phyloP scores from a whole-genome alignment of 92 coral and sea anemone species.

The Blastomussa wellsi region DNA sequence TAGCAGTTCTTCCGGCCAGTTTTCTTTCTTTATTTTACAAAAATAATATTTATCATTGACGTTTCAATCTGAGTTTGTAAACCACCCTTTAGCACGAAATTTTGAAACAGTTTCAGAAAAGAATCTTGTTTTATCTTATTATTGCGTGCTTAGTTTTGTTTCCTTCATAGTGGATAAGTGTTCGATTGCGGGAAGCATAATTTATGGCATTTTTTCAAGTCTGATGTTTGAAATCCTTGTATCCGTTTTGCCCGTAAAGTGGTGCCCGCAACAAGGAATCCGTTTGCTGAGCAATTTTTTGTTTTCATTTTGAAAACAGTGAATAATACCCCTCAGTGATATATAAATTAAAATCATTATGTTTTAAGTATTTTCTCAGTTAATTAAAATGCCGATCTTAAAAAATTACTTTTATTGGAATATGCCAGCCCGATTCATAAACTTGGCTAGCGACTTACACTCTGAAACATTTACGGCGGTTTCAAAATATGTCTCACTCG shows the following conservation, averaged over 20 bases:
- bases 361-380: neutral
- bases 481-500: conserved; percentile 7
- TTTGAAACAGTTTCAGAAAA: no score
- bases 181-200: neutral
- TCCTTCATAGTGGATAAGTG: no score
- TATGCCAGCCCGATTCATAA: neutral
- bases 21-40: no score
- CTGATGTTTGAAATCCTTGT: neutral
- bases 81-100: no score
- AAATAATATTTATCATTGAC: no score
- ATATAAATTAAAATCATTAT: neutral
- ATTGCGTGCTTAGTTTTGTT: no score
- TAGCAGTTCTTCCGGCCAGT: neutral
- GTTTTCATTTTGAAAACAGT: neutral
- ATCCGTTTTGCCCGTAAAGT: neutral
- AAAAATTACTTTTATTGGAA: neutral
- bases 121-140: no score
- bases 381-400: neutral
- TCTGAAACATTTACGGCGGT: conserved; percentile 13
- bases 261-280: neutral
- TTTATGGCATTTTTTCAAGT: neutral
- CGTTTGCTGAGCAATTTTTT: neutral
- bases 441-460: conserved; percentile 5
- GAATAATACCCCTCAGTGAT: neutral
- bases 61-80: no score